Conservation (phyloP, 2,113 vertebrate genomes). For the Eretmochelys imbricata region DNA sequence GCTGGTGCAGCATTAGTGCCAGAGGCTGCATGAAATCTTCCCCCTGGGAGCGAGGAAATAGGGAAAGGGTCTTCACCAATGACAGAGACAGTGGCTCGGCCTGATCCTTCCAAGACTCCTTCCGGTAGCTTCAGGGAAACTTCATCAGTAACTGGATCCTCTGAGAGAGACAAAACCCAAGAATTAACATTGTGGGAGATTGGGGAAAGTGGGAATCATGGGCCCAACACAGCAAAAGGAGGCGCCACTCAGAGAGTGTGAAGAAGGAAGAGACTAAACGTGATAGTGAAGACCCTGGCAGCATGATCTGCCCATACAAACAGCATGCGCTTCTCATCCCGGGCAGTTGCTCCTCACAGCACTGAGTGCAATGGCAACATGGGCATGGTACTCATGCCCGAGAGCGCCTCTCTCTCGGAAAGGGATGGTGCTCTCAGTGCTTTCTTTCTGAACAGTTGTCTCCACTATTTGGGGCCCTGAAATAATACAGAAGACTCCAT, state of each 20-base stretch:
- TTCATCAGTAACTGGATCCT: constrained; percentile 48
- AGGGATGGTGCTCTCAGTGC: accelerated
- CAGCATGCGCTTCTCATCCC: neutral
- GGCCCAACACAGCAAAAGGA: neutral
- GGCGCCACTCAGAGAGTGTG: neutral
- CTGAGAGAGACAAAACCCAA: constrained; percentile 38
- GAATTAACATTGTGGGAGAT: neutral
- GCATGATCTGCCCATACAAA: neutral
- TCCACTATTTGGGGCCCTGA: neutral
- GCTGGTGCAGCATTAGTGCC: neutral
- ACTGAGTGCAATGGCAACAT: neutral
- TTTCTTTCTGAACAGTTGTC: neutral
- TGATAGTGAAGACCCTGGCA: neutral
- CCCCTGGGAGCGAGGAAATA: neutral
- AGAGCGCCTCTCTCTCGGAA: neutral
- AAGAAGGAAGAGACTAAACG: neutral
- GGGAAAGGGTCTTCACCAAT: constrained; percentile 52
- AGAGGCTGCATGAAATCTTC: neutral
- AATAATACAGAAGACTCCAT: neutral
- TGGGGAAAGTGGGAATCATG: neutral
- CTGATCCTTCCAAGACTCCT: constrained; percentile 59
- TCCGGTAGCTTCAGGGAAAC: constrained; percentile 65
- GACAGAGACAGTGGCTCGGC: constrained; percentile 37
- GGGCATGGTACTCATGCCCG: neutral
- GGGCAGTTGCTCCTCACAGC: neutral